These are phyloP conservation scores for Amyelois transitella DNA, from an alignment of 1,140 invertebrate genomes.

Conservation along the genomic window DNA sequence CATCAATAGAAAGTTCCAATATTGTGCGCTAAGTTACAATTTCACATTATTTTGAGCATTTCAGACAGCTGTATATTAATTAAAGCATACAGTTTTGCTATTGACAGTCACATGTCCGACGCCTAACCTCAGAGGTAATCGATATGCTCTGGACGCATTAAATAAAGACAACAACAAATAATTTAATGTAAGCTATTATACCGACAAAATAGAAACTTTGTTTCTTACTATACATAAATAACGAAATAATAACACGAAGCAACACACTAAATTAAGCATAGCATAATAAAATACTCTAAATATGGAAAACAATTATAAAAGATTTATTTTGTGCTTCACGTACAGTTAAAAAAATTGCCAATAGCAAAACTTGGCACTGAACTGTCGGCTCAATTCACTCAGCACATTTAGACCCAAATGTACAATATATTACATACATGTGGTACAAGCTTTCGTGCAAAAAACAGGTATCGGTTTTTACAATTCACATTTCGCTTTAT, in stretches of 20 bases:
- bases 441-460: slow-evolving; percentile 67
- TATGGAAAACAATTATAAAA: slow-evolving; percentile 59
- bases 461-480: slow-evolving; percentile 65
- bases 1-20: slow-evolving; percentile 63
- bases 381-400: slow-evolving; percentile 68
- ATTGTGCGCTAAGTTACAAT: slow-evolving; percentile 71
- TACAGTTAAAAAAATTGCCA: slow-evolving; percentile 44
- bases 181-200: slow-evolving; percentile 68
- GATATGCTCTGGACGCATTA: slow-evolving; percentile 42
- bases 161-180: slow-evolving; percentile 69
- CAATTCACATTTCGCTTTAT: slow-evolving; percentile 60
- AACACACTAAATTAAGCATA: slow-evolving; percentile 68
- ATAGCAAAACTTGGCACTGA: slow-evolving; percentile 69
- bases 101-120: slow-evolving; percentile 58
- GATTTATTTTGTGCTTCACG: slow-evolving; percentile 49
- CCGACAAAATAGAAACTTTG: slow-evolving; percentile 65
- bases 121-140: slow-evolving; percentile 29
- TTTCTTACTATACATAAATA: slow-evolving; percentile 66
- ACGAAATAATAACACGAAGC: slow-evolving; percentile 69
- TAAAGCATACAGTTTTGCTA: slow-evolving; percentile 69
- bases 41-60: slow-evolving; percentile 68
- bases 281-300: slow-evolving; percentile 58
- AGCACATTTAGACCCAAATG: slow-evolving; percentile 73
- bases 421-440: slow-evolving; percentile 73
- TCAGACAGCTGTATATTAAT: slow-evolving; percentile 62